Percentiles rank a stretch among this genome's conserved stretches.
Evolutionary conservation across 2,113 vertebrate species (phyloP).

Genomic region (Coptodon bakossiorum): DNA sequence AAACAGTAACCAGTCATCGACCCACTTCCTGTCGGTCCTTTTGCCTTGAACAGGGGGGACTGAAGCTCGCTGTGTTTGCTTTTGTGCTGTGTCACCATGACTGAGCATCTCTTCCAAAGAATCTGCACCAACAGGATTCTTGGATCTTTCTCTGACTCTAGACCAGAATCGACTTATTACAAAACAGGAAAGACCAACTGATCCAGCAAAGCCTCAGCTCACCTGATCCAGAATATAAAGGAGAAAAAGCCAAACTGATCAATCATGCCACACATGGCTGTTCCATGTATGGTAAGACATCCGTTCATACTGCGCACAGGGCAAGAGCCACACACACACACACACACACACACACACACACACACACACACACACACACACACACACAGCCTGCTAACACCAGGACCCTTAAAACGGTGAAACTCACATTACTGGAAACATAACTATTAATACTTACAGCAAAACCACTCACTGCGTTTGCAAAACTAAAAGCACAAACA

Average conservation of each 20-base stretch:
- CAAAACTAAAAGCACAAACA: no score
- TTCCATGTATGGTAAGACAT: accelerated
- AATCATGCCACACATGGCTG: accelerated
- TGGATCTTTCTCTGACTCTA: neutral
- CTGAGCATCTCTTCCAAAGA: neutral
- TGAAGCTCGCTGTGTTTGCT: neutral
- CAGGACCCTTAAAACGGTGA: no score
- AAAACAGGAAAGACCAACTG: neutral
- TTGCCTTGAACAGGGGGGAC: accelerated
- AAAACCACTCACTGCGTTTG: no score
- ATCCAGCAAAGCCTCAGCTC: neutral
- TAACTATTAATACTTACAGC: no score
- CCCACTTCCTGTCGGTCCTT: neutral
- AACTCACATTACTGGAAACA: no score
- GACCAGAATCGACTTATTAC: accelerated
- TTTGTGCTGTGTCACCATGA: neutral
- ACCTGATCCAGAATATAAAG: accelerated
- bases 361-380: no score
- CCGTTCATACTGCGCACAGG: accelerated
- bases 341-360: accelerated
- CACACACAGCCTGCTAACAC: no score
- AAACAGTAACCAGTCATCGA: neutral
- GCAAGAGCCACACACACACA: neutral
- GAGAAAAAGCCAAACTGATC: accelerated
- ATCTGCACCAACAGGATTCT: accelerated